These are phyloP conservation scores for Xestia rhomboidea DNA, from an alignment of 2,888 invertebrate species.

Conservation along the genomic window DNA sequence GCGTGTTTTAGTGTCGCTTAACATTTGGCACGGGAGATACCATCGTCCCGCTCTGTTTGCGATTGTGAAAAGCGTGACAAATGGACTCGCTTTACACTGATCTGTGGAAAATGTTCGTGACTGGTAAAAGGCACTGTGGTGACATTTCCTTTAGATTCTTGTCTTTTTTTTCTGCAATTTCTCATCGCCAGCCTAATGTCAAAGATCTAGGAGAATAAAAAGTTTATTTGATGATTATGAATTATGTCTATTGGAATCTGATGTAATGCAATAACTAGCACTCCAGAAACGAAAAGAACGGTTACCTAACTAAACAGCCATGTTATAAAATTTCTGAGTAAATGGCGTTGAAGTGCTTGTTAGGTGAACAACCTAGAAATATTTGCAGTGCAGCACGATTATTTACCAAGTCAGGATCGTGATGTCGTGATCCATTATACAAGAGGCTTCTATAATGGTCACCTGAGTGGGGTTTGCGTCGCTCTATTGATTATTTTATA, in stretches of 20 bases:
- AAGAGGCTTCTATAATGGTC: slow-evolving; percentile 59
- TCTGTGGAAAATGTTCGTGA: slow-evolving; percentile 70
- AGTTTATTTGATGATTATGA: slow-evolving; percentile 4
- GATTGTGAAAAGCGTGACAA: slow-evolving; percentile 86
- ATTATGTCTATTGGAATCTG: slow-evolving; percentile 3
- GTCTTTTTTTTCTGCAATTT: slow-evolving; percentile 31
- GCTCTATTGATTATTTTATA: slow-evolving; percentile 15
- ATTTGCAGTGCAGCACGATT: slow-evolving; percentile 63
- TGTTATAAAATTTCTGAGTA: slow-evolving; percentile 31
- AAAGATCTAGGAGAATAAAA: slow-evolving; percentile 17
- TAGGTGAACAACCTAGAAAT: slow-evolving; percentile 73
- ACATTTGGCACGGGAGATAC: slow-evolving; percentile 79
- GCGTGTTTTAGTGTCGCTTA: slow-evolving; percentile 55
- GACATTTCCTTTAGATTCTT: slow-evolving; percentile 59
- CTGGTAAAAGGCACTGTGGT: slow-evolving; percentile 64
- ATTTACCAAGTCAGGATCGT: slow-evolving; percentile 72
- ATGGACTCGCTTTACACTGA: slow-evolving; percentile 70
- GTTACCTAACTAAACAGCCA: slow-evolving; percentile 11
- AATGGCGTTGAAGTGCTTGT: slow-evolving; percentile 58
- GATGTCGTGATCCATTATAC: slow-evolving; percentile 75
- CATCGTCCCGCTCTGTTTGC: slow-evolving; percentile 86
- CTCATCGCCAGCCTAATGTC: slow-evolving; percentile 7
- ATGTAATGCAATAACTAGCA: not conserved
- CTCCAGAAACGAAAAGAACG: slow-evolving; percentile 14
- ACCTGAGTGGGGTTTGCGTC: slow-evolving; percentile 18